phyloP scores from a whole-genome alignment of 2,113 vertebrate species.

The Bubo bubo region DNA sequence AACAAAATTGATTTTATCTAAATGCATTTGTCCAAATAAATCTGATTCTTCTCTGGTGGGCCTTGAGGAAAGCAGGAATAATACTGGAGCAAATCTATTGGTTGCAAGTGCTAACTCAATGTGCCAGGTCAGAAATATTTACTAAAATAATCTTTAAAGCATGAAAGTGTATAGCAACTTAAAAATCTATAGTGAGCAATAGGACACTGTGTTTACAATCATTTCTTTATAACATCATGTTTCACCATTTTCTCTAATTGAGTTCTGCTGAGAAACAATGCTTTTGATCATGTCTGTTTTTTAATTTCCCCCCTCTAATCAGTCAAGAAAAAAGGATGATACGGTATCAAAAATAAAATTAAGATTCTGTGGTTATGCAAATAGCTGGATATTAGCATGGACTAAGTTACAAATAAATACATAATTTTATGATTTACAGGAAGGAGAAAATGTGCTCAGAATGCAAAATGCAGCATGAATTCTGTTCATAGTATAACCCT shows the following conservation, averaged over 20 bases:
- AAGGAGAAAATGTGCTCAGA: not conserved
- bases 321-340: not conserved
- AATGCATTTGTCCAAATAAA: not conserved
- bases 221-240: not conserved
- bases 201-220: not conserved
- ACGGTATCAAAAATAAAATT: not conserved
- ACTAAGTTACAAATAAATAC: conserved; percentile 9
- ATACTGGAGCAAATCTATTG: not conserved
- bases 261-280: not conserved
- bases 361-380: not conserved
- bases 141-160: not conserved
- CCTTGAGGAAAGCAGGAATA: not conserved
- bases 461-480: not conserved
- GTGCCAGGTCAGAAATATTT: not conserved
- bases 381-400: not conserved
- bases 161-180: not conserved
- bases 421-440: not conserved
- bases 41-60: not conserved
- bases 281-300: not conserved
- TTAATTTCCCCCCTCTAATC: not conserved
- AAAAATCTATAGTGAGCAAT: not conserved
- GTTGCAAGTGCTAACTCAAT: not conserved
- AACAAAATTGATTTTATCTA: not conserved
- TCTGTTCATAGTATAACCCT: not conserved
- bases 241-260: not conserved